Base-by-base conservation (phyloP, 2,113 vertebrate species). In the Chaenocephalus aceratus region DNA sequence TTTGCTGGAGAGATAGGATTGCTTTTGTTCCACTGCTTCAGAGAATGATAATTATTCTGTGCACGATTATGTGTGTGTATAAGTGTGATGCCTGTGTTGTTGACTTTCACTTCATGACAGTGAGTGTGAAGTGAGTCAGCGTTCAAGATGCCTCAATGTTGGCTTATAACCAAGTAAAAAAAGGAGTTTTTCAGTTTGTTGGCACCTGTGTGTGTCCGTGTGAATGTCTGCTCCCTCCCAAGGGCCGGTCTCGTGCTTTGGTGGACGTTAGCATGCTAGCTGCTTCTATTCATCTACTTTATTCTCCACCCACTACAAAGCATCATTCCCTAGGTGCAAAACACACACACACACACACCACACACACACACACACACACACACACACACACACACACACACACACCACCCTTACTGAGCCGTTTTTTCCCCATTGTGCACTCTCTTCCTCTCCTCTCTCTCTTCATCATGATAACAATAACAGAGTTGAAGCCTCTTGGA, bases 221-320 rank as follows among this genome's bases (percentile, higher is more conserved):
- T 30, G 30, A 30, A 30, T 30, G 14, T 11, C 36, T 91, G 95
- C 91, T 92, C 91, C 93, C 93, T 96, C 95, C 96, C 95, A 90
- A 93, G 95, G 96, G 96, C 93, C 93, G 3, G 92, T 91, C 93
- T 92, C 91, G 87, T 96, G 95, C 94, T 96, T 93, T 94, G 94
- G 84, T 87, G 88, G 88, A 91, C 93, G 91, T 94, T 89, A 78
- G 85, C 79, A 84, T 79, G 72, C 88, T 88, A 72, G 81, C 73
- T 95, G 93, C 93, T 92, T 94, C 93, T 93, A 96, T 97, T 96
- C 96, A 97, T 97, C 95, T 95, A 93, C 94, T 94, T 97, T 97
- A 96, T 96, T 96, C 96, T 95, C 95, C 95, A 96, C 94, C 75
- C 59, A 89, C 96, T 96, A 96, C 95, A 96, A 95, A 95, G 95